A percentile compares a stretch with the other conserved stretches of the same genome.
Evolutionary conservation across 2,113 vertebrate species (phyloP).

Genomic region (Forbesichthys agassizii): DNA sequence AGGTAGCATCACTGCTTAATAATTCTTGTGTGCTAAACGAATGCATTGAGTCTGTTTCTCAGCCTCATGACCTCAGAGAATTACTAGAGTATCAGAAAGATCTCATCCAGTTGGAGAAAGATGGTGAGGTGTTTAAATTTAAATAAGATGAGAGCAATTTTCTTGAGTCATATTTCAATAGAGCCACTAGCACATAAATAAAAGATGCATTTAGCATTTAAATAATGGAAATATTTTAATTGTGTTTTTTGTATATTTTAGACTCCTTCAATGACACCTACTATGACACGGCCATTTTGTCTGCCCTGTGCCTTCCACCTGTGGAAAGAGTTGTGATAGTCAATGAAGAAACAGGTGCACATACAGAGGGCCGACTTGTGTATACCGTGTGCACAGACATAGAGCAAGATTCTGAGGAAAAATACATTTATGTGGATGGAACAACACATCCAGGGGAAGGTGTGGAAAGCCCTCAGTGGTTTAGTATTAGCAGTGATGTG

Average conservation of each 20-base stretch:
- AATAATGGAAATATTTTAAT: too few species aligned
- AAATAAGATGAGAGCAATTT: neutral
- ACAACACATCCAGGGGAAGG: constrained; percentile 6
- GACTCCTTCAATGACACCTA: constrained; percentile 61
- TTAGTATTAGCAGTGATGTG: constrained; percentile 35
- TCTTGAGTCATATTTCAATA: too few species aligned
- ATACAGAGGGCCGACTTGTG: constrained; percentile 45
- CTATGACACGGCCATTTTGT: constrained; percentile 48
- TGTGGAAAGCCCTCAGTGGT: constrained; percentile 44
- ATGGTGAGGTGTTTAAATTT: constrained; percentile 43
- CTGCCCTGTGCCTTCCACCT: constrained; percentile 65
- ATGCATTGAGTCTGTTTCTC: constrained; percentile 55
- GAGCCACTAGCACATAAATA: too few species aligned
- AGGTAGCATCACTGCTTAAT: constrained; percentile 65
- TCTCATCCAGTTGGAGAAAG: constrained; percentile 59
- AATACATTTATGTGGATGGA: constrained; percentile 43
- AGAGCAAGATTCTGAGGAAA: constrained; percentile 67
- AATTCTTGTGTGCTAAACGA: constrained; percentile 63
- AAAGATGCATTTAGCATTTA: too few species aligned
- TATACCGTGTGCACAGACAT: constrained; percentile 68
- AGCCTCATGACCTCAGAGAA: constrained; percentile 60
- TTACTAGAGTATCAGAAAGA: constrained; percentile 69
- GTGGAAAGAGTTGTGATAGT: constrained; percentile 64
- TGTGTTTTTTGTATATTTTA: constrained; percentile 17
- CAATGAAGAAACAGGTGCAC: constrained; percentile 41